Base-by-base conservation (phyloP, 2,113 vertebrate species). In the Ammodytes marinus region DNA sequence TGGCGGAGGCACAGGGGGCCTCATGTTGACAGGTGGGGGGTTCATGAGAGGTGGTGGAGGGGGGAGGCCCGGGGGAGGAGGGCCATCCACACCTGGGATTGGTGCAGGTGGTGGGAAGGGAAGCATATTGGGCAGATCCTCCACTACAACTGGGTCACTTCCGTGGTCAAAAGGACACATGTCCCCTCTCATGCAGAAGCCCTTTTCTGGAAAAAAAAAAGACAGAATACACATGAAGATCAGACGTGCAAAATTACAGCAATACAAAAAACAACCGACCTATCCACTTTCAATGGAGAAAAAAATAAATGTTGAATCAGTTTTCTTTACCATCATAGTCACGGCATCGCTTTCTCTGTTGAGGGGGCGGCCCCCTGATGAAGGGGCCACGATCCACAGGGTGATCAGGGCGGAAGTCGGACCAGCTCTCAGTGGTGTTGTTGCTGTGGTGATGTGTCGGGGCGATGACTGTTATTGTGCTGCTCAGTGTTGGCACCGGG, bases 131-230 rank as follows among this genome's bases (percentile, higher is more conserved):
- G 98, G 98, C 88, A 99, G 95, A 93, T 99, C 98, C 94, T 99
- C 98, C 86, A 99, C 97, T 55, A 99, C 97, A 64, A 99, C 97
- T 0, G 99, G 99, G 92, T 99, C 98, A 4, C 97, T 99, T 89
- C 98, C 98, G 39, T 99, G 98, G 93, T 99, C 98, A 76, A 99
- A 99, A 66, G 97, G 97, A 91, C 97, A 99, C 97, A 98, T 97
- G 89, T 99, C 98, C 57, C 97, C 98, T 85, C 97, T 96, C 97
- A 99, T 98, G 90, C 98, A 99, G 94, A 99, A 99, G 65, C 98
- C 98, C 79, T 99, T 99, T 90, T 99, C 98, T 99, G 93, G 86
- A 93, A 27, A 79, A 93, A 27, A 79, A 50, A 1, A 67, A 4
- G 49, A 3, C 4, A 72, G 49, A 71, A 27, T 27, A 27, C 15